These are phyloP conservation scores for Apis cerana DNA, from an alignment of 1,140 invertebrate genomes.

Conservation along the genomic window DNA sequence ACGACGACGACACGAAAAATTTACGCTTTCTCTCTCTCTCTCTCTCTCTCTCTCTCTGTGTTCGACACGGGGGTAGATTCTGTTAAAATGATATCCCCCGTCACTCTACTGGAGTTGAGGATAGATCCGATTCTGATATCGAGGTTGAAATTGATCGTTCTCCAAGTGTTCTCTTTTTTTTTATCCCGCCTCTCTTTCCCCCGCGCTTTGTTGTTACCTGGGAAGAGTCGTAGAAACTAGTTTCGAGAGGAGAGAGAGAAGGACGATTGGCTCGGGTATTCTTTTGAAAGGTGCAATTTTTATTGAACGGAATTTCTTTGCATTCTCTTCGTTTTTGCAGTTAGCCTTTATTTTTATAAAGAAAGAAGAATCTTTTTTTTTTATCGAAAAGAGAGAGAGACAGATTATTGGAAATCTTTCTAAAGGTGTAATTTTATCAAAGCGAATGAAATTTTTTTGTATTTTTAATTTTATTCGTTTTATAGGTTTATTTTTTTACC, in stretches of 20 bases:
- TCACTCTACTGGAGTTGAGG: constrained; percentile 49
- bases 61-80: constrained; percentile 75
- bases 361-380: too few relatives aligned
- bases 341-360: too few relatives aligned
- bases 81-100: constrained; percentile 78
- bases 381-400: not conserved
- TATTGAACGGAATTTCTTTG: too few relatives aligned
- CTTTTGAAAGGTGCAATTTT: not conserved
- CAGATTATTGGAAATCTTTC: too few relatives aligned
- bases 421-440: too few relatives aligned
- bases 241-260: not conserved
- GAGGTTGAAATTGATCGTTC: constrained; percentile 62
- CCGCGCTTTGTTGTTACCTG: not conserved
- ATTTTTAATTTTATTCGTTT: too few relatives aligned
- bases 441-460: too few relatives aligned
- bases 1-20: constrained; percentile 44
- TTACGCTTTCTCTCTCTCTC: constrained; percentile 52
- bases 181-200: not conserved
- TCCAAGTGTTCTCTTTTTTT: not conserved
- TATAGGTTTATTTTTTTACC: too few relatives aligned
- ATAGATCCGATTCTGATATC: constrained; percentile 61
- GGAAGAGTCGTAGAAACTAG: constrained; percentile 37
- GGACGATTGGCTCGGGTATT: not conserved
- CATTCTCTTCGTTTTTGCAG: too few relatives aligned
- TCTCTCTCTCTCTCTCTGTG: constrained; percentile 26